Evolutionary conservation across 2,797 vertebrate genomes (phyloP), one percentile per base, ranked within the genome.

Genomic region (Mustela erminea): DNA sequence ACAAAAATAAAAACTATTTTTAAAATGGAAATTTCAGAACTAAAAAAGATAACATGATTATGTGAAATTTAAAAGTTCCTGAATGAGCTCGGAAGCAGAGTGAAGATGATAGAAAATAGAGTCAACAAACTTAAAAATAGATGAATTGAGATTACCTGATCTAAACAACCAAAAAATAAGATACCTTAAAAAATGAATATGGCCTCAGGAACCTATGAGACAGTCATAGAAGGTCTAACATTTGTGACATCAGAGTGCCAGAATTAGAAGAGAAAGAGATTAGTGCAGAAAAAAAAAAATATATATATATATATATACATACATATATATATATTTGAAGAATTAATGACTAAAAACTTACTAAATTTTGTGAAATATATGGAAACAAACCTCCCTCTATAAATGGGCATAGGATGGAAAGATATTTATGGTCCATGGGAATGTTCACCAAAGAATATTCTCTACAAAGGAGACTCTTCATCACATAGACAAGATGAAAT

Each of bases 71-170:
- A 74, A 74, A 92, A 72, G 62, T 93, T 43, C 87, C 38, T 62
- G 32, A 86, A 52, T 58, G 17, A 66, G 23, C 6, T 54, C 75
- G 86, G 75, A n/a, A 52, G 43, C n/a, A 75, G 41, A 46, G 43
- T 58, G 17, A 12, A 93, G 46, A 83, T 70, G 32, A 88, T 12
- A 85, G 41, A 89, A 54, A 15, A 60, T 82, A 85, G 29, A 85
- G 25, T 62, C 41, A 77, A 29, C 14, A 93, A 95, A 70, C 25
- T 60, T 81, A 82, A 91, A 93, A 72, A 87, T n/a, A 54, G 27
- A 17, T 72, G 20, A 85, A 32, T 41, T 75, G 25, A 94, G 81
- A 94, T 75, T 38, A 87, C 72, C 27, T 92, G 35, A 49, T 70
- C 23, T 54, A 78, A 92, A 89, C 41, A 88, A 64, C 70, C 62